phyloP scores from a whole-genome alignment of 2,888 invertebrate species.

The Girardia tigrina region DNA sequence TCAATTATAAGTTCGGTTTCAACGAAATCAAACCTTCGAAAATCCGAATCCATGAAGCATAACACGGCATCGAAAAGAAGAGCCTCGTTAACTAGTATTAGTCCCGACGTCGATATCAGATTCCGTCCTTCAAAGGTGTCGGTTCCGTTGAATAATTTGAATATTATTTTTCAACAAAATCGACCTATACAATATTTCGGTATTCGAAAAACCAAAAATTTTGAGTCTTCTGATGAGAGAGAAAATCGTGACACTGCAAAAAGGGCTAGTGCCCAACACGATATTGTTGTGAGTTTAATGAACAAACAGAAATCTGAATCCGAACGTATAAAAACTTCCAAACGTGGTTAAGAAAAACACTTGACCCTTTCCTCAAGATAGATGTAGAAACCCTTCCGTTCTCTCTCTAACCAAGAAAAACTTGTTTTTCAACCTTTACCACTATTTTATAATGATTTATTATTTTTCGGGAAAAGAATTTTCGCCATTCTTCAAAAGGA shows the following conservation, averaged over 20 bases:
- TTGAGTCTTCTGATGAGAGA: not conserved
- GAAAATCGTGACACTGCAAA: not conserved
- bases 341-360: too few relatives aligned
- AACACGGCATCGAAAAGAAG: not conserved
- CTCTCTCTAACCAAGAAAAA: too few relatives aligned
- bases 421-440: too few relatives aligned
- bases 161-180: slow-evolving; percentile 5
- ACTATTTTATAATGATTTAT: too few relatives aligned
- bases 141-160: not conserved
- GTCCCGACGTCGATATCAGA: not conserved
- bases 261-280: not conserved
- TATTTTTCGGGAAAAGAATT: too few relatives aligned
- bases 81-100: not conserved
- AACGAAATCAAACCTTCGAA: not conserved
- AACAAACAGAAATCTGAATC: slow-evolving; percentile 4
- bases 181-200: not conserved
- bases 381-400: too few relatives aligned
- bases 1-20: too few relatives aligned
- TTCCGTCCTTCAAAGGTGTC: not conserved
- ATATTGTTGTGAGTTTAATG: not conserved
- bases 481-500: too few relatives aligned
- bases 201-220: not conserved
- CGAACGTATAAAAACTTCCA: not conserved
- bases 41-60: not conserved
- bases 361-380: too few relatives aligned